Conservation (phyloP, 2,113 vertebrate genomes). For the Okapia johnstoni region DNA sequence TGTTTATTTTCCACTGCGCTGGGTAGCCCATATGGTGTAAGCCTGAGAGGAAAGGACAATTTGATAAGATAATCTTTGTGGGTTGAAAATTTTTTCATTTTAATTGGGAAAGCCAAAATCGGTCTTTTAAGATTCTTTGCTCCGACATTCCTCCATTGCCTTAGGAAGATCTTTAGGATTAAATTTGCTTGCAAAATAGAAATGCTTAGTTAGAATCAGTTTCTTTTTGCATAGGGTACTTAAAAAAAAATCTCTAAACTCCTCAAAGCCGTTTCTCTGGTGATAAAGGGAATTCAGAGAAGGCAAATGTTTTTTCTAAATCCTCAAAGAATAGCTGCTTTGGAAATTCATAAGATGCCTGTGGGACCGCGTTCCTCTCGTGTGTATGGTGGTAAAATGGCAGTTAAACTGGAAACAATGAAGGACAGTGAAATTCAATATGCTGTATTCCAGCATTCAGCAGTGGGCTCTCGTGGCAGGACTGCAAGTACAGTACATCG, state of each 20-base stretch:
- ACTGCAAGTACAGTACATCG: constrained; percentile 61
- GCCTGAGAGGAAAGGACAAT: not conserved
- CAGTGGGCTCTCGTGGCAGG: constrained; percentile 53
- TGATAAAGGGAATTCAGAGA: constrained; percentile 31
- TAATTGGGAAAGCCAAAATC: not conserved
- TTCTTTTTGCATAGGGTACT: not conserved
- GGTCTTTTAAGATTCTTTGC: not conserved
- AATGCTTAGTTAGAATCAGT: not conserved
- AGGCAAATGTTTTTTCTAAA: constrained; percentile 33
- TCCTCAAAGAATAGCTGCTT: constrained; percentile 53
- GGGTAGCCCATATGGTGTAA: not conserved
- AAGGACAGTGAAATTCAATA: constrained; percentile 40
- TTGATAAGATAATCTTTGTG: not conserved
- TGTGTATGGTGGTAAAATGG: constrained; percentile 55
- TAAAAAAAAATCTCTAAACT: not conserved
- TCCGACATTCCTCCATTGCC: not conserved
- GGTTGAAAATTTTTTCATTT: not conserved
- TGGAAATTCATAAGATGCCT: constrained; percentile 39
- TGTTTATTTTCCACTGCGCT: not conserved
- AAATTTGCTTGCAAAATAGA: not conserved
- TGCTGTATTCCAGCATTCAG: constrained; percentile 26
- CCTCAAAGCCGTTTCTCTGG: constrained; percentile 42
- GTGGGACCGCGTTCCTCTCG: constrained; percentile 18
- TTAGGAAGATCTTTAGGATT: not conserved
- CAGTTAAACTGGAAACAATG: constrained; percentile 65